Base-by-base conservation (phyloP, 2,113 vertebrate species). In the Phalacrocorax pelagicus region DNA sequence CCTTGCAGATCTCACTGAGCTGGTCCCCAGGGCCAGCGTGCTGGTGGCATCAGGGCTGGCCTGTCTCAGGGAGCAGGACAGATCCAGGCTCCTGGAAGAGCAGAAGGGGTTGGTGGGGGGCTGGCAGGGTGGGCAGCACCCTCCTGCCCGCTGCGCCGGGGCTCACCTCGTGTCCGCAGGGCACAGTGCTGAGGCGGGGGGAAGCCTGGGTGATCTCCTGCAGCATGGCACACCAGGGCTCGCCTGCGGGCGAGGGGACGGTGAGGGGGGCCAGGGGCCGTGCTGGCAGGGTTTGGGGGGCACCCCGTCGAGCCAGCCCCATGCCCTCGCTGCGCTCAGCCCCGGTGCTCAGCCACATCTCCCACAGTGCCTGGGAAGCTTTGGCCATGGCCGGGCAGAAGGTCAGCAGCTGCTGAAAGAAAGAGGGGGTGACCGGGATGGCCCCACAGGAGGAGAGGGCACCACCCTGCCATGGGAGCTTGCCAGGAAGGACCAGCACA, bases 321-420 rank as follows among this genome's bases (percentile, higher is more conserved):
- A 7, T 5, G 40, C 34, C 15, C 11, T 19, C 23, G 97, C 96
- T 66, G 18, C 6, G 2, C 80, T 84, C 40, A 98, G 97, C 95
- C 0, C 58, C 21, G 12, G 83, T 46, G 59, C 84, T 71, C 23
- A 95, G 49, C 32, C 73, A 61, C 88, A 97, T 94, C 55, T 97
- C 95, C 95, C 97, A 97, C 10, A 97, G 95, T 12, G 96, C 81
- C 38, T 14, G 54, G 65, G 90, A 96, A n/a, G 97, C 93, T n/a
- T 51, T 54, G 3, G 29, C 19, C 1, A 4, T 14, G 42, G 47
- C n/a, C 1, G 42, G 88, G 49, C 57, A n/a, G 7, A 49, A 32
- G 19, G 42, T n/a, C 72, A 32, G 36, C 30, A 84, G 57, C 80
- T 84, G 73, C 16, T 29, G 0, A 34, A 58, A 67, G 1, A 47